Evolutionary conservation across 2,113 vertebrate species (phyloP), one percentile per base, ranked within the genome.

Genomic region (Eolophus roseicapilla): DNA sequence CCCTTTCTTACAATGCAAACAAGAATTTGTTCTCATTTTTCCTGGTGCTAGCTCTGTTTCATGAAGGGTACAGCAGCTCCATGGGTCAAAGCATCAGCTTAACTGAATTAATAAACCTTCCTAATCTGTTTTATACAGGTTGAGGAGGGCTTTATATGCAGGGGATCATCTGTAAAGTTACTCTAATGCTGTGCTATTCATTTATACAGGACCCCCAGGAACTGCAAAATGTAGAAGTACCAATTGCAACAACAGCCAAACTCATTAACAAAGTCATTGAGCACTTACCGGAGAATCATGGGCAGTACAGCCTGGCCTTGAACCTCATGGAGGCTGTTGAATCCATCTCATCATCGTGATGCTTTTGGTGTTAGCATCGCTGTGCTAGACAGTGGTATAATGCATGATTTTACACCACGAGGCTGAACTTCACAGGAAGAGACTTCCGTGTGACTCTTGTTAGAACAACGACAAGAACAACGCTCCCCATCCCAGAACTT

Each of bases 271-370:
- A 97, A 64, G 97, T 99, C n/a, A 97, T 99, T 0, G 99, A 99
- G 97, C 98, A 99, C 62, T 97, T 99, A 27, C 99, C 99, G 0
- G 99, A 99, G 94, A 99, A 99, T 46, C 99, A 99, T 0, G 99
- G 98, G 63, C 99, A 99, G 96, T 99, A 99, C 68, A 97, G 96
- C 90, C 96, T 99, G 65, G 99, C 99, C 76, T 97, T 99, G 86
- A 99, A 99, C 97, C 99, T 99, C 10, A 97, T 98, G 6, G 99
- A 99, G 85, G 98, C 99, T 0, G 98, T 99, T 15, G 99, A 99
- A 60, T 98, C 98, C 71, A 97, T 99, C 41, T 91, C 95, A n/a
- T 91, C 95, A 0, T 91, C 49, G 6, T 98, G 97, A 98, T 37
- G 3, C 2, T 1, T 17, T 2, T 1, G 68, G 8, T 14, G 7